Percentiles rank a stretch among this genome's conserved stretches.
Conservation (phyloP, 2,113 vertebrate species). For the Oxyruncus cristatus region DNA sequence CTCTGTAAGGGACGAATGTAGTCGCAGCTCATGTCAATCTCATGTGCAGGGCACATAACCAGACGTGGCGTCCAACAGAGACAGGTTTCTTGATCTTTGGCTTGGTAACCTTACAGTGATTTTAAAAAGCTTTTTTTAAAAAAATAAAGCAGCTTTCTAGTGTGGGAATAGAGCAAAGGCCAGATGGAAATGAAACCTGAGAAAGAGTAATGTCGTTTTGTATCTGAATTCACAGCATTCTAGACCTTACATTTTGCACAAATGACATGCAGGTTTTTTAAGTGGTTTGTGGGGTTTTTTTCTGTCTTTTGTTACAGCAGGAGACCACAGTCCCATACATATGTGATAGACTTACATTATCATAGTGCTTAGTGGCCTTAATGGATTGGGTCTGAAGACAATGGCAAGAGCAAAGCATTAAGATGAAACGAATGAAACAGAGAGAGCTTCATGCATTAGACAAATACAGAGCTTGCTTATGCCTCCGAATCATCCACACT, state of each 20-base stretch:
- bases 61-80: background rate
- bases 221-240: background rate
- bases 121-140: background rate
- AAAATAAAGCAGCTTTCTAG: background rate
- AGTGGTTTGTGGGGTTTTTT: background rate
- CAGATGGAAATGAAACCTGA: background rate
- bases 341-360: background rate
- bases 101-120: background rate
- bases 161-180: background rate
- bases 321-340: background rate
- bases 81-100: background rate
- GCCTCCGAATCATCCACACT: background rate
- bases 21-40: background rate
- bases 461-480: background rate
- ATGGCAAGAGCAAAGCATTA: background rate
- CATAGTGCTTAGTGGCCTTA: background rate
- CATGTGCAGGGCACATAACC: background rate
- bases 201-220: background rate
- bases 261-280: background rate
- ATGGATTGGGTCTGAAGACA: background rate
- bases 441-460: background rate
- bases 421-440: background rate
- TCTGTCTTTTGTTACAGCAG: background rate
- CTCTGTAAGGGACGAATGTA: fast-evolving
- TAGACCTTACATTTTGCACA: background rate